Evolutionary conservation across 2,113 vertebrate species (phyloP).

Genomic region (Strix aluco): DNA sequence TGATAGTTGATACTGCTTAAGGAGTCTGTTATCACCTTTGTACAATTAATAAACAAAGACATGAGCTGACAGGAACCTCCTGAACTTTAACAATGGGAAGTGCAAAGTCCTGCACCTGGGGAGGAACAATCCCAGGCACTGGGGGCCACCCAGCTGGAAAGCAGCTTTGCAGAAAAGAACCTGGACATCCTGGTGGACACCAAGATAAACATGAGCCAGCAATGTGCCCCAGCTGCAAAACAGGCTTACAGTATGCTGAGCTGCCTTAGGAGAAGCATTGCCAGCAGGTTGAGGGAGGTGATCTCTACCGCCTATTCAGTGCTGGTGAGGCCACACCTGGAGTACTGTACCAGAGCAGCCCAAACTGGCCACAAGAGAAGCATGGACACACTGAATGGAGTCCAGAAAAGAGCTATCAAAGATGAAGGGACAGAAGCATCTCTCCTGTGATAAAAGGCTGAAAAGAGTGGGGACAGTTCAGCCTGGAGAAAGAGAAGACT

Average conservation of each 20-base stretch:
- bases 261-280: neutral
- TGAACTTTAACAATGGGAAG: neutral
- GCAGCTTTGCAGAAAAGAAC: neutral
- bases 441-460: neutral
- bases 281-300: neutral
- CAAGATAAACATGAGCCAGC: fast-evolving
- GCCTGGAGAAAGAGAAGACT: neutral
- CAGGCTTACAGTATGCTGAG: neutral
- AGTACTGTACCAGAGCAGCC: neutral
- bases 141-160: neutral
- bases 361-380: neutral
- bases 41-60: neutral
- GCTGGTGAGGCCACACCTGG: neutral
- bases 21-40: neutral
- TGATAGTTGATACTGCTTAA: neutral
- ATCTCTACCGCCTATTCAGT: neutral
- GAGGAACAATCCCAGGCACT: neutral
- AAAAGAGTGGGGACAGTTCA: neutral
- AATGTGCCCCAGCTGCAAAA: neutral
- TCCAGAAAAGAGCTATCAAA: neutral
- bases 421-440: neutral
- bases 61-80: neutral
- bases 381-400: neutral
- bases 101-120: neutral
- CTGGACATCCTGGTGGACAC: neutral